A percentile compares a stretch with the other conserved stretches of the same genome.
Evolutionary conservation across 2,888 invertebrate species (phyloP).

Genomic region (Noctuana brunneofusca): DNA sequence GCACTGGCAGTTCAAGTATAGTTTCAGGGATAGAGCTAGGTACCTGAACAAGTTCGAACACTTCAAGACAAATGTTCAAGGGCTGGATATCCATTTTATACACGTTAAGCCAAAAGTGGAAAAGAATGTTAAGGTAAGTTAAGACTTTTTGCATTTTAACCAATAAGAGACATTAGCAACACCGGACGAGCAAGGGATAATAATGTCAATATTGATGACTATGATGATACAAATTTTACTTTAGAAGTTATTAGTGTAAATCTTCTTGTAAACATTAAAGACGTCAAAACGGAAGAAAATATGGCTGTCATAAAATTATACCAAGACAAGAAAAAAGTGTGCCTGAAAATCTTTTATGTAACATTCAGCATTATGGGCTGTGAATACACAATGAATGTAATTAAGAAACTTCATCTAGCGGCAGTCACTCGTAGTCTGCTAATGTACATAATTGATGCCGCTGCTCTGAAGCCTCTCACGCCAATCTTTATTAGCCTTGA

Average conservation of each 20-base stretch:
- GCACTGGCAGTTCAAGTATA: constrained; percentile 90
- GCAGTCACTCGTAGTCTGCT: constrained; percentile 18
- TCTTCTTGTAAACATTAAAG: too few relatives aligned
- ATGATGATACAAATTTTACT: too few relatives aligned
- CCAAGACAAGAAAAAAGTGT: neutral
- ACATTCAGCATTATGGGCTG: neutral
- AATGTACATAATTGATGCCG: constrained; percentile 22
- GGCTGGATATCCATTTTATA: constrained; percentile 88
- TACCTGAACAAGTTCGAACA: constrained; percentile 88
- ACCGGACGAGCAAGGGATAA: too few relatives aligned
- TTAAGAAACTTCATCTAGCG: constrained; percentile 15
- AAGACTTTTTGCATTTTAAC: neutral
- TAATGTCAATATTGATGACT: too few relatives aligned
- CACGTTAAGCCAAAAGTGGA: constrained; percentile 83
- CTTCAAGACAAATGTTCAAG: constrained; percentile 89
- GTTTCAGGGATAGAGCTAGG: constrained; percentile 81
- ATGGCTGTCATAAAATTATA: neutral
- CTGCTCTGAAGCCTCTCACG: constrained; percentile 8
- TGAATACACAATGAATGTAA: constrained; percentile 17
- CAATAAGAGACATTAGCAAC: neutral
- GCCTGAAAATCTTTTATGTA: too few relatives aligned
- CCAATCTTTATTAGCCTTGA: constrained; percentile 24
- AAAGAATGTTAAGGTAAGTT: constrained; percentile 55
- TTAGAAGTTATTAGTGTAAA: too few relatives aligned
- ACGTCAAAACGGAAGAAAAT: too few relatives aligned